Conservation (phyloP, 2,888 invertebrate genomes). For the Barypeithes pellucidus region DNA sequence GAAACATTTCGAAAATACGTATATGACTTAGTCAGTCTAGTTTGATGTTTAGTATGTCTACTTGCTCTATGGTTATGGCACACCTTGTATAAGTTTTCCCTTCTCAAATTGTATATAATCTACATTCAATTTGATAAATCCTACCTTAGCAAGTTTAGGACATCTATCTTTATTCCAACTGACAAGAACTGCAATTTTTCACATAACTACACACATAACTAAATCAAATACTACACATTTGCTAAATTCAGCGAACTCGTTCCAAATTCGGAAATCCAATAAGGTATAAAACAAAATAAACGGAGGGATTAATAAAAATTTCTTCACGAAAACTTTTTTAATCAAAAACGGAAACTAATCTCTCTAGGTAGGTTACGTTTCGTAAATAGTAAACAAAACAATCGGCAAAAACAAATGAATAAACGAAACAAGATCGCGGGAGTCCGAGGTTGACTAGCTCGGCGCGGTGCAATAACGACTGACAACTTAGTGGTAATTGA, state of each 20-base stretch:
- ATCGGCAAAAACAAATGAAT: slow-evolving; percentile 15
- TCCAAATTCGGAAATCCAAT: slow-evolving; percentile 7
- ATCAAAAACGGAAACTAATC: slow-evolving; percentile 27
- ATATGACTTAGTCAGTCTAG: no score
- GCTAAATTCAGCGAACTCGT: not conserved
- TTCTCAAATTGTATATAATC: no score
- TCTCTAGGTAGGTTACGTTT: not conserved
- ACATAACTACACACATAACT: not conserved
- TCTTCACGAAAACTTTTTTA: slow-evolving; percentile 16
- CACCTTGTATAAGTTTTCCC: no score
- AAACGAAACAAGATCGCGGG: slow-evolving; percentile 12
- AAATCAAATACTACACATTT: not conserved
- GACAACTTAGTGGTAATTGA: slow-evolving; percentile 12
- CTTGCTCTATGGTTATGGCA: no score
- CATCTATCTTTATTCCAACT: not conserved
- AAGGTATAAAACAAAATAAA: not conserved
- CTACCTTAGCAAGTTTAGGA: slow-evolving; percentile 10
- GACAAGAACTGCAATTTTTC: not conserved
- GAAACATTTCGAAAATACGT: no score
- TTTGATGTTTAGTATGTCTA: no score
- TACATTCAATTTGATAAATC: no score
- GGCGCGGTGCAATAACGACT: not conserved
- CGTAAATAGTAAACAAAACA: slow-evolving; percentile 22
- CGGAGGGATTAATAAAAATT: not conserved
- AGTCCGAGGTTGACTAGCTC: slow-evolving; percentile 20